These are phyloP conservation scores for Oryzias curvinotus DNA, from an alignment of 2,113 vertebrate genomes.

Conservation along the genomic window DNA sequence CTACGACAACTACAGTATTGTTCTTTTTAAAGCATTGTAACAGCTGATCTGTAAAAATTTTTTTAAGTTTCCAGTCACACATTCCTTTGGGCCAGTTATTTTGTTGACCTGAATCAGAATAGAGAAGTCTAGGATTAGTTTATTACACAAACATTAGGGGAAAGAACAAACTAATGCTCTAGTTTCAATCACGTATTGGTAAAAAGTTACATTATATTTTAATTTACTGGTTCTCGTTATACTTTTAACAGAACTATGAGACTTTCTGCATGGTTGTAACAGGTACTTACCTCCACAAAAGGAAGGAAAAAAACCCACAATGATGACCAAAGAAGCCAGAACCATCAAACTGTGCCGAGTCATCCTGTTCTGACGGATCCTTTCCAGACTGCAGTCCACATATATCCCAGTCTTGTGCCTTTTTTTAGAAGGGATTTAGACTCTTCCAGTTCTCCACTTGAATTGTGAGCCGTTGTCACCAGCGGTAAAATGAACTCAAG, in stretches of 20 bases:
- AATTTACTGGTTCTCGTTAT: background rate
- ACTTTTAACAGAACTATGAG: background rate
- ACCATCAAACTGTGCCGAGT: background rate
- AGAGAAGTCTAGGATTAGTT: too few relatives aligned
- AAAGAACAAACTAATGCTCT: too few relatives aligned
- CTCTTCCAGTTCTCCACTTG: background rate
- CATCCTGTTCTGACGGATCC: constrained; percentile 28
- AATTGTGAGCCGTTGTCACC: background rate
- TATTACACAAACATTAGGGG: too few relatives aligned
- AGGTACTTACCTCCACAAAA: constrained; percentile 21
- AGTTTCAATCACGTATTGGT: rapidly evolving
- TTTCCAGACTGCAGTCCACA: background rate
- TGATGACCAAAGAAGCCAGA: constrained; percentile 7
- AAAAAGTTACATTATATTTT: background rate
- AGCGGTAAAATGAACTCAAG: background rate
- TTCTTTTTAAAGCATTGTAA: rapidly evolving
- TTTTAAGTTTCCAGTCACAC: too few relatives aligned
- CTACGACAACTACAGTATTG: background rate
- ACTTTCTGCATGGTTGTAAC: background rate
- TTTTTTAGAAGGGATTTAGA: background rate
- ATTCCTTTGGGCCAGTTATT: too few relatives aligned
- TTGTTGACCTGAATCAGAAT: too few relatives aligned
- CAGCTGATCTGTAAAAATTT: too few relatives aligned
- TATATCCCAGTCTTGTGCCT: background rate
- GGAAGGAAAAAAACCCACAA: background rate